Evolutionary conservation across 1,140 invertebrate genomes (phyloP), one percentile per base, ranked within the genome.

Genomic region (Lepeophtheirus salmonis): DNA sequence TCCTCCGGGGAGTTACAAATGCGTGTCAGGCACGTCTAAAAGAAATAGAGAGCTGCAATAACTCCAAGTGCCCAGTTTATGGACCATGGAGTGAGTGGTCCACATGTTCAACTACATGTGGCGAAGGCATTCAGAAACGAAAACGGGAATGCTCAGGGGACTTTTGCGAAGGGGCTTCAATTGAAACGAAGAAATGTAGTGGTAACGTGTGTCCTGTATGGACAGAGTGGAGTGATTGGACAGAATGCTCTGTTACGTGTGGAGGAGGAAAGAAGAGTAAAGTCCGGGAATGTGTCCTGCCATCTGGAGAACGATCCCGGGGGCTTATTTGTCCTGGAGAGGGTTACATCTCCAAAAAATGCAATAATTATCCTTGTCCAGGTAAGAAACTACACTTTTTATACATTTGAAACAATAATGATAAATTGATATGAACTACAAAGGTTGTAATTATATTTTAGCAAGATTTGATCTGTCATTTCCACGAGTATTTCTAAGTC

Each of bases 211-310:
- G 56, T 17, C 56, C 56, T 2, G 30, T 57, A 23, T 57, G 56
- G 56, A 30, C 56, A 1, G 56, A 57, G 23, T 57, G 56, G 56
- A 57, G 2, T 41, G 56, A 57, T 14, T 57, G 56, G 56, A 30
- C 56, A 41, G 56, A 57, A 4, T 57, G 56, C 26, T 26, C 56
- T 2, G n/a, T 13, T 14, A 41, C 14, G 14, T 57, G 56, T 16
- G 56, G 56, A 2, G 56, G 56, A 17, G 56, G 56, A 24, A 16
- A 57, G 4, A 17, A 21, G 23, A 57, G 14, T 41, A 24, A 41
- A 4, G 26, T 30, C 16, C 22, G 56, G 16, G 56, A 30, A 6
- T 57, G 56, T 41, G 21, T 10, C 3, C 16, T 55, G 14, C 17
- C 50, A 4, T 16, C 14, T 4, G 50, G 50, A 21, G 18, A 6